phyloP scores from a whole-genome alignment of 1,140 invertebrate genomes.

The Dufourea novaeangliae region DNA sequence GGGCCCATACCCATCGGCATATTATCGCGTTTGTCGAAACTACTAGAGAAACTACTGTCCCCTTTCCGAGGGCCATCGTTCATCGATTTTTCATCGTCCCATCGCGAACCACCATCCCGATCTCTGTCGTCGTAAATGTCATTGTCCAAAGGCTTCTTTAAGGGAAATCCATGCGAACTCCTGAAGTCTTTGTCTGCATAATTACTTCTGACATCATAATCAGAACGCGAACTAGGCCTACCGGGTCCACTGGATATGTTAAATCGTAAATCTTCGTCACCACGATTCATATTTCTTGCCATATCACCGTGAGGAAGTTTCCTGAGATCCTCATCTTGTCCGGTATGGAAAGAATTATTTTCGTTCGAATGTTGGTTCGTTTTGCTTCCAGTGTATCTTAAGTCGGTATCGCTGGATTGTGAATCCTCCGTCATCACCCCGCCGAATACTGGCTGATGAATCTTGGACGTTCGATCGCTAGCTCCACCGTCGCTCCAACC shows the following conservation, averaged over 20 bases:
- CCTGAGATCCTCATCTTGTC: conserved; percentile 67
- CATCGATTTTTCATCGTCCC: conserved; percentile 69
- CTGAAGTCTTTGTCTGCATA: conserved; percentile 70
- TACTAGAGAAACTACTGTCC: conserved; percentile 49
- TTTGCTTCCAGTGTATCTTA: conserved; percentile 63
- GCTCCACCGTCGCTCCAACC: conserved; percentile 75
- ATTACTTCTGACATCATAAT: conserved; percentile 63
- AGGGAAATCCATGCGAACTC: conserved; percentile 46
- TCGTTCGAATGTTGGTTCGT: conserved; percentile 42
- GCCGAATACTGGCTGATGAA: conserved; percentile 75
- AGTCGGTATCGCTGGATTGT: conserved; percentile 71
- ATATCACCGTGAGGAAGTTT: conserved; percentile 45
- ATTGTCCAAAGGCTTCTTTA: conserved; percentile 62
- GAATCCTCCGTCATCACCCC: conserved; percentile 71
- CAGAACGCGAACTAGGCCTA: conserved; percentile 58
- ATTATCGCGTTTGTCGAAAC: conserved; percentile 71
- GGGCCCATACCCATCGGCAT: conserved; percentile 49
- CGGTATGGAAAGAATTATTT: conserved; percentile 42
- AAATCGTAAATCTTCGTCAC: conserved; percentile 68
- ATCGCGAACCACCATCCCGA: conserved; percentile 64
- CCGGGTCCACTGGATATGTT: conserved; percentile 60
- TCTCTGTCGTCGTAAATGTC: conserved; percentile 67
- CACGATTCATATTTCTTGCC: conserved; percentile 47
- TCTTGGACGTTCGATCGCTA: conserved; percentile 70
- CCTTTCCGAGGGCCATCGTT: conserved; percentile 49